phyloP scores from a whole-genome alignment of 2,113 vertebrate species.

The Gymnogyps californianus region DNA sequence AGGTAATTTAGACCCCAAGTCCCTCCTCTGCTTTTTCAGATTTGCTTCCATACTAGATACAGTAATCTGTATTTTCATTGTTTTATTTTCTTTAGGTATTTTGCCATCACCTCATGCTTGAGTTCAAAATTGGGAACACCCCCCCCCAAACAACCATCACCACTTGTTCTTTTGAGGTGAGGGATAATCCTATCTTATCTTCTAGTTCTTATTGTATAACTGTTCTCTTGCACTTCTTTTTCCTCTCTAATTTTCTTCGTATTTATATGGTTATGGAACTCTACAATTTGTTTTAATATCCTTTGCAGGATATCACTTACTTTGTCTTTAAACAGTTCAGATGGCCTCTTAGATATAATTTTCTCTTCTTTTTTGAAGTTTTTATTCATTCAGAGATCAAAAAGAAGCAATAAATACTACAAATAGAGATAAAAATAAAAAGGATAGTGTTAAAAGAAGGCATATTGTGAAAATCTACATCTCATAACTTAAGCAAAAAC shows the following conservation, averaged over 20 bases:
- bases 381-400: background rate
- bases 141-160: background rate
- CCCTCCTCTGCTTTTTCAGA: background rate
- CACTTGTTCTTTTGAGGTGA: background rate
- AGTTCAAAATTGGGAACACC: rapidly evolving
- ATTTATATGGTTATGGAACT: background rate
- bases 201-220: background rate
- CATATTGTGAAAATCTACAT: background rate
- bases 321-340: background rate
- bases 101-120: background rate
- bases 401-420: background rate
- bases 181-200: background rate
- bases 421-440: background rate
- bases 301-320: background rate
- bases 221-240: background rate
- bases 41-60: background rate
- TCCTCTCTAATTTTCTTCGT: background rate
- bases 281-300: background rate
- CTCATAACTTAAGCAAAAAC: background rate
- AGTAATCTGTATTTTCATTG: background rate
- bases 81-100: background rate
- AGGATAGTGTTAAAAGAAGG: rapidly evolving
- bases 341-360: background rate
- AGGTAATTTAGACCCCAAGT: background rate
- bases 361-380: background rate